Evolutionary conservation across 2,113 vertebrate species (phyloP), one percentile per base, ranked within the genome.

Genomic region (Muntiacus reevesi): DNA sequence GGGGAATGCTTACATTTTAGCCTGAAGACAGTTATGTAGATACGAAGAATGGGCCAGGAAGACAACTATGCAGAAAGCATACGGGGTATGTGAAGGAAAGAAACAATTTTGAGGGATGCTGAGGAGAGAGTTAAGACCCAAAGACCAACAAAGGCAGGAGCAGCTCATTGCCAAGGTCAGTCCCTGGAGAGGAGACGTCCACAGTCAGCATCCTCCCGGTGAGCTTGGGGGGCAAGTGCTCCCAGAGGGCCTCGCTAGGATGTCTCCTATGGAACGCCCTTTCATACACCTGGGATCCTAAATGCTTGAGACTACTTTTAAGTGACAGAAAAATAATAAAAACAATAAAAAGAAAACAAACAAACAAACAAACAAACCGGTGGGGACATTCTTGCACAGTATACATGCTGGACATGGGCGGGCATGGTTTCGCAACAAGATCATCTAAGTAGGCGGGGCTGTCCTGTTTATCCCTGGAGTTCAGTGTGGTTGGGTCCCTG

Each of bases 121-220:
- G 11, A 21, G 17, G 19, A 87, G 52, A 23, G 1, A 33, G 1
- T n/a, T 15, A 28, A 54, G 30, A 67, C 40, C 7, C n/a, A n/a
- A 21, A 43, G 43, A 40, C 43, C 82, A 28, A 33, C 71, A 36
- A 3, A 88, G 7, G 52, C 36, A 21, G 12, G 30, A 3, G 25
- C 43, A 36, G 6, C 21, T 76, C 12, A 10, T 45, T 40, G 1
- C 7, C 25, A 33, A 13, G 27, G 36, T 50, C 88, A 60, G 2
- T 59, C 36, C 5, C 5, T 13, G 6, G n/a, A 36, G 55, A 57
- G 55, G 7, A 36, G 4, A 4, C 0, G 1, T 11, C 19, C 2
- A 1, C 3, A 0, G 21, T 12, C 12, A 45, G 30, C 17, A n/a
- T 11, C 12, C 12, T 43, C 71, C 43, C 7, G 11, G 36, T 36